These are phyloP conservation scores for Bombyx mandarina DNA, from an alignment of 1,140 invertebrate species.

Conservation along the genomic window DNA sequence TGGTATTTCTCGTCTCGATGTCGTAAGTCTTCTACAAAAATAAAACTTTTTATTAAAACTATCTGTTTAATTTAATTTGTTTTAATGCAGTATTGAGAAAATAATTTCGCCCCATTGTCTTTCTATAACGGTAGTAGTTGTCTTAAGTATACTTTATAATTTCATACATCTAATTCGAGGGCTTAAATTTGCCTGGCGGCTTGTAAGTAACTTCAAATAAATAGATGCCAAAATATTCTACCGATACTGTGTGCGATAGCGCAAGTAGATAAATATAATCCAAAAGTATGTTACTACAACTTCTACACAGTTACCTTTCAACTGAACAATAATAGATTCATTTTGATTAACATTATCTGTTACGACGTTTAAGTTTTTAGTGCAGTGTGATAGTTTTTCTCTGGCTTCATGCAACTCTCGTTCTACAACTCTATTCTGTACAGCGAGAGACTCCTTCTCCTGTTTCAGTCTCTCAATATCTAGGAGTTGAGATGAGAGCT, in stretches of 20 bases:
- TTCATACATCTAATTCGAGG: too few relatives aligned
- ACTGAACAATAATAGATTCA: conserved; percentile 76
- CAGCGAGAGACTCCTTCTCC: conserved; percentile 78
- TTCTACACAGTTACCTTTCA: conserved; percentile 72
- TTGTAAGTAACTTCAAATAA: too few relatives aligned
- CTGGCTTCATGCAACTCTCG: conserved; percentile 76
- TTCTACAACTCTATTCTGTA: conserved; percentile 76
- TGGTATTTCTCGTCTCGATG: conserved; percentile 78
- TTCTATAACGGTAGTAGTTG: too few relatives aligned
- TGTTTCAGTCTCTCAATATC: conserved; percentile 78
- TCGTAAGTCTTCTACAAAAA: conserved; percentile 77
- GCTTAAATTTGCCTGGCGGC: too few relatives aligned
- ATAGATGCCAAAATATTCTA: too few relatives aligned
- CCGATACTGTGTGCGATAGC: too few relatives aligned
- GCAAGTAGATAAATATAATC: background rate
- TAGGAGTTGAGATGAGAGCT: conserved; percentile 74
- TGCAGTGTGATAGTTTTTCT: conserved; percentile 75
- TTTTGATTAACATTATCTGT: conserved; percentile 79
- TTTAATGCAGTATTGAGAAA: too few relatives aligned
- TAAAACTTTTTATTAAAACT: background rate
- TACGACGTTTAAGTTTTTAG: conserved; percentile 75
- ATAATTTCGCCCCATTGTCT: too few relatives aligned
- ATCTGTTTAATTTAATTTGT: background rate
- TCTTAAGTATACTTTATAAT: too few relatives aligned
- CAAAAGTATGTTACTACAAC: background rate